A percentile compares a stretch with the other conserved stretches of the same genome.
These are phyloP conservation scores for Cyprinus carpio DNA, from an alignment of 2,113 vertebrate genomes.

Conservation along the genomic window DNA sequence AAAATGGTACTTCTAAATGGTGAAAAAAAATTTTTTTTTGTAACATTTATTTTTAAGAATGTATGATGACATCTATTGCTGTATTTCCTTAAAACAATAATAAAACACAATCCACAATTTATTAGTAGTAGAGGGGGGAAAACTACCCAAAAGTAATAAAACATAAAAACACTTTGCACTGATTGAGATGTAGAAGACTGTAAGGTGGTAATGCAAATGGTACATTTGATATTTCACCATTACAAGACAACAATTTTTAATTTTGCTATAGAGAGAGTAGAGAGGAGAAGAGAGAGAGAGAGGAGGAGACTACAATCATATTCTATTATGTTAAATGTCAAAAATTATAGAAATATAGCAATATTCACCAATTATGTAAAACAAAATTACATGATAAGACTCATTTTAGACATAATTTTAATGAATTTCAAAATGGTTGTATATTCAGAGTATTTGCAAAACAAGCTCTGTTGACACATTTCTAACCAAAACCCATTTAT, in stretches of 20 bases:
- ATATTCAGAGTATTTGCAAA: not conserved
- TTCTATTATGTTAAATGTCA: not conserved
- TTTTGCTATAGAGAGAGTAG: no score
- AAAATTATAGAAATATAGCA: not conserved
- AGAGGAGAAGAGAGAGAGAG: no score
- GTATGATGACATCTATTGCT: not conserved
- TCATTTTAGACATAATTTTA: not conserved
- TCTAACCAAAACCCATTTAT: not conserved
- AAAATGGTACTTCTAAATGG: not conserved
- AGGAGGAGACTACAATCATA: not conserved
- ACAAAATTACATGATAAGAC: not conserved
- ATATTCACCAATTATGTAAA: not conserved
- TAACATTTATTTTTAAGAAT: no score
- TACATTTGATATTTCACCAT: no score
- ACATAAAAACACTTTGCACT: not conserved
- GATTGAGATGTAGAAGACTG: not conserved
- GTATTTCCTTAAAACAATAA: not conserved
- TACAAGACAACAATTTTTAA: no score
- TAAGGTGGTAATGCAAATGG: no score
- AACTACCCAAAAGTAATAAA: not conserved
- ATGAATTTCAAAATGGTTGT: not conserved
- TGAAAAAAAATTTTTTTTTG: not conserved
- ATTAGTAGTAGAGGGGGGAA: not conserved
- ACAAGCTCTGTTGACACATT: not conserved
- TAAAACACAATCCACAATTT: slow-evolving; percentile 2